Evolutionary conservation across 2,797 vertebrate species (phyloP).

Genomic region (Okamejei kenojei): DNA sequence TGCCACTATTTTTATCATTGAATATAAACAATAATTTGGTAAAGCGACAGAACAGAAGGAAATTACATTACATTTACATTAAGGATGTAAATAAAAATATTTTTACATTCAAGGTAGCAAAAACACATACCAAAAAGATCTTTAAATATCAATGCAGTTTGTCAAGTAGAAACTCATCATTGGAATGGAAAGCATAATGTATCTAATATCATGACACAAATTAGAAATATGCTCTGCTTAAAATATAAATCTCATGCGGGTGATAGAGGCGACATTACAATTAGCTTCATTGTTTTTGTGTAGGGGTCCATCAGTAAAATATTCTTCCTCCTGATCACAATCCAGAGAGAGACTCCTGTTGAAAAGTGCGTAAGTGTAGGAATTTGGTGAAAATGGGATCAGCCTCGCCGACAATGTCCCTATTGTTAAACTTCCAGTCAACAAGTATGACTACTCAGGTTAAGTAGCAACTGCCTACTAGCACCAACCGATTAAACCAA

Average conservation of each 20-base stretch:
- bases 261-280: neutral
- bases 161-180: neutral
- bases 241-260: neutral
- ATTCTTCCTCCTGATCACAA: neutral
- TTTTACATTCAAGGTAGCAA: too few relatives aligned
- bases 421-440: slow-evolving; percentile 19
- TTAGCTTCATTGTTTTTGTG: neutral
- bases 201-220: neutral
- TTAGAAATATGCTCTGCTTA: neutral
- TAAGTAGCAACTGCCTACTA: neutral
- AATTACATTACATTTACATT: neutral
- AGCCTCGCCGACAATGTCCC: neutral
- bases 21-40: neutral
- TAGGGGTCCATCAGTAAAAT: neutral
- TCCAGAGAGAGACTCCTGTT: neutral
- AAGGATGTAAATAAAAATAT: too few relatives aligned
- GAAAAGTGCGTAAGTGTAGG: neutral
- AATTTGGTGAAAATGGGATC: neutral
- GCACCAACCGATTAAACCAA: neutral
- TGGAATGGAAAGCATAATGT: neutral
- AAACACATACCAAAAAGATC: neutral
- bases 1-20: neutral
- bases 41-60: neutral
- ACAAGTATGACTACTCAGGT: neutral
- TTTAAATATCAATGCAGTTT: neutral